These are phyloP conservation scores for Eubasilissa splendida DNA, from an alignment of 2,888 invertebrate genomes.

Conservation along the genomic window DNA sequence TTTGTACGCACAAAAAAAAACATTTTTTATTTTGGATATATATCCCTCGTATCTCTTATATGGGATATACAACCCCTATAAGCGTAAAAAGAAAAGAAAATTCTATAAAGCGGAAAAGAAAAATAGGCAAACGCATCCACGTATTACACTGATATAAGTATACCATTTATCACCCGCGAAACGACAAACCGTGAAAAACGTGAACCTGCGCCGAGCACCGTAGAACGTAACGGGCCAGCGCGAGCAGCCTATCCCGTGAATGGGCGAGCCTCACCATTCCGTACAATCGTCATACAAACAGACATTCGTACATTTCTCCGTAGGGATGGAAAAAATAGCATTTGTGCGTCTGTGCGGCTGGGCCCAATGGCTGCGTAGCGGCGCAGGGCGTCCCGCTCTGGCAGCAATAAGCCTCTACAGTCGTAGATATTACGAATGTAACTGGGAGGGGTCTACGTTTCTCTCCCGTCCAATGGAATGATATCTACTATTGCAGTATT, in stretches of 20 bases:
- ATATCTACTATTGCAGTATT: conserved; percentile 74
- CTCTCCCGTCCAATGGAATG: conserved; percentile 63
- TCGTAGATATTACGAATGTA: conserved; percentile 69
- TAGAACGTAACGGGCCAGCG: not conserved
- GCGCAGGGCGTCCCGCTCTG: conserved; percentile 70
- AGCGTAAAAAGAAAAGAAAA: not conserved
- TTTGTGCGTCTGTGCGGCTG: conserved; percentile 61
- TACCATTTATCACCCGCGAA: conserved; percentile 13
- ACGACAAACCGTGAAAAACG: conserved; percentile 16
- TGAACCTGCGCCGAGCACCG: conserved; percentile 40
- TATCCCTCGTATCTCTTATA: too few relatives aligned
- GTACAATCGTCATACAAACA: conserved; percentile 63
- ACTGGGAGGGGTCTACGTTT: conserved; percentile 70
- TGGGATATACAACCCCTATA: too few relatives aligned
- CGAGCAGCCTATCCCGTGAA: conserved; percentile 32
- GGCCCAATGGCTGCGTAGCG: conserved; percentile 69
- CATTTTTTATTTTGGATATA: too few relatives aligned
- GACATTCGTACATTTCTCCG: conserved; percentile 64
- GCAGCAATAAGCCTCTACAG: conserved; percentile 63
- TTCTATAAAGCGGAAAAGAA: not conserved
- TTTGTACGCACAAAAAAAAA: too few relatives aligned
- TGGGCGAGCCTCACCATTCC: conserved; percentile 57
- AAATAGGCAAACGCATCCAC: not conserved
- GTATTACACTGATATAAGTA: not conserved
- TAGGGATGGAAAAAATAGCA: conserved; percentile 59